phyloP scores from a whole-genome alignment of 92 coral and sea anemone species.

The Palythoa heliodiscus region DNA sequence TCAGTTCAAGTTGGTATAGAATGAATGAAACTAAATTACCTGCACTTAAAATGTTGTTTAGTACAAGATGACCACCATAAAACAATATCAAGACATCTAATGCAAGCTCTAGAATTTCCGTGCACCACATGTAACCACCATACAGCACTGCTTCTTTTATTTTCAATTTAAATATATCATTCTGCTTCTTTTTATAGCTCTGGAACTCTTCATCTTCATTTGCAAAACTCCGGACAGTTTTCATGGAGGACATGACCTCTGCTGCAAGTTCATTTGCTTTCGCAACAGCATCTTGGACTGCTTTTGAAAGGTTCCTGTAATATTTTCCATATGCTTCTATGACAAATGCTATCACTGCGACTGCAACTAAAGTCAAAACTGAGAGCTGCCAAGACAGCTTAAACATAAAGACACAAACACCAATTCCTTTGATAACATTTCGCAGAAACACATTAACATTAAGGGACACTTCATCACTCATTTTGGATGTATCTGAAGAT shows the following conservation, averaged over 20 bases:
- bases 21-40: too few relatives aligned
- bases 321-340: slow-evolving; percentile 88
- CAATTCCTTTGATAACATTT: slow-evolving; percentile 76
- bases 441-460: slow-evolving; percentile 93
- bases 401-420: slow-evolving; percentile 91
- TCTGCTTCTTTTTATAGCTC: slow-evolving; percentile 69
- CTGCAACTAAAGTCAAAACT: slow-evolving; percentile 67
- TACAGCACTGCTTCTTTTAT: background rate
- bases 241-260: slow-evolving; percentile 95
- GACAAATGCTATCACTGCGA: slow-evolving; percentile 81
- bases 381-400: slow-evolving; percentile 92
- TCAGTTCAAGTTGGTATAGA: too few relatives aligned
- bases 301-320: slow-evolving; percentile 80
- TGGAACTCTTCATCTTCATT: slow-evolving; percentile 80
- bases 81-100: too few relatives aligned
- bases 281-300: slow-evolving; percentile 90
- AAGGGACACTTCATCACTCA: slow-evolving; percentile 94
- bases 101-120: too few relatives aligned
- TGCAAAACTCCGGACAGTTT: slow-evolving; percentile 97
- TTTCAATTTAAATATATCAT: slow-evolving; percentile 65
- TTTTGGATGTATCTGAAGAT: slow-evolving; percentile 95
- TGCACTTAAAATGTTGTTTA: too few relatives aligned
- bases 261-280: slow-evolving; percentile 91
- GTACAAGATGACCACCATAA: too few relatives aligned
- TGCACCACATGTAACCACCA: too few relatives aligned